Evolutionary conservation across 2,797 vertebrate genomes (phyloP).

Genomic region (Anguilla obscura): DNA sequence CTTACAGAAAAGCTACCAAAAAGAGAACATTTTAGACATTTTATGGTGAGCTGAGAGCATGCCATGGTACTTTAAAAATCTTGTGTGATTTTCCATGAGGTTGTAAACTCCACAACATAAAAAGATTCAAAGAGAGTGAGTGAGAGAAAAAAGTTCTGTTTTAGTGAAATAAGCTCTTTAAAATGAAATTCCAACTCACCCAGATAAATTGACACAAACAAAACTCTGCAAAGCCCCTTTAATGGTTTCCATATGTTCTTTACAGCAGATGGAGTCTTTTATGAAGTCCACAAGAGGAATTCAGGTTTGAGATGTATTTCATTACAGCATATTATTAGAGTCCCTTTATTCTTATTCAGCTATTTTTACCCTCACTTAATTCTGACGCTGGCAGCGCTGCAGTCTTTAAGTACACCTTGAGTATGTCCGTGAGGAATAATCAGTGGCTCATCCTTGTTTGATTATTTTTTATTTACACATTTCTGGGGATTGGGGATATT

Average conservation of each 20-base stretch:
- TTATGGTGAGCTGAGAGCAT: not conserved
- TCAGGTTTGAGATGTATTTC: constrained; percentile 13
- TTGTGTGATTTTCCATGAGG: not conserved
- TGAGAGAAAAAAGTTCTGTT: not conserved
- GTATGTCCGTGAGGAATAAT: not conserved
- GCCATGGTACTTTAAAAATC: not conserved
- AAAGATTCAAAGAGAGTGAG: not conserved
- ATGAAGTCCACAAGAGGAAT: constrained; percentile 22
- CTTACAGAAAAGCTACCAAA: not conserved
- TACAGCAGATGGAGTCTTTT: constrained; percentile 10
- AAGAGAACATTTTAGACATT: not conserved
- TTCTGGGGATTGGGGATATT: not conserved
- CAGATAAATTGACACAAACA: constrained; percentile 17
- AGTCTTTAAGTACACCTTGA: not conserved
- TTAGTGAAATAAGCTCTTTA: constrained; percentile 10
- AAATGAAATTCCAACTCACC: constrained; percentile 10
- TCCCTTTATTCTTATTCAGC: not conserved
- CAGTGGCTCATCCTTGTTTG: not conserved
- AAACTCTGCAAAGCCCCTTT: not conserved
- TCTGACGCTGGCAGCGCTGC: not conserved
- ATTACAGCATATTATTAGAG: constrained; percentile 16
- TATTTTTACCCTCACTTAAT: not conserved
- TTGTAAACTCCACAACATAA: constrained; percentile 8
- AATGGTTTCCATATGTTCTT: constrained; percentile 16
- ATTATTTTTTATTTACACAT: constrained; percentile 10